Evolutionary conservation across 1,140 invertebrate genomes (phyloP).

Genomic region (Drosophila micromelanica): DNA sequence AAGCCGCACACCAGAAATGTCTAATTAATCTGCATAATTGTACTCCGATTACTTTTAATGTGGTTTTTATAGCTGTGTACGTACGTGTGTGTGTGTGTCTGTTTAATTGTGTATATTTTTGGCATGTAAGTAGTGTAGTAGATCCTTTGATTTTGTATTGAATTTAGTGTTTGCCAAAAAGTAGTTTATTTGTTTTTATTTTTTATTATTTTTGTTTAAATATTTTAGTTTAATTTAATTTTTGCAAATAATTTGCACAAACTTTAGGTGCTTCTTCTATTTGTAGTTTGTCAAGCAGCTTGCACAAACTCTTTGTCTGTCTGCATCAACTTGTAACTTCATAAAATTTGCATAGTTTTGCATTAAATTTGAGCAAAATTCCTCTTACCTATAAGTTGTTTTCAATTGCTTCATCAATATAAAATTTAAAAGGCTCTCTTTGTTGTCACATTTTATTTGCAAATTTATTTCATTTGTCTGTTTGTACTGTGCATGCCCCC

Average conservation of each 20-base stretch:
- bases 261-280: background rate
- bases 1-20: conserved; percentile 4
- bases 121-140: conserved; percentile 20
- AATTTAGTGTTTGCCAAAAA: background rate
- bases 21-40: conserved; percentile 34
- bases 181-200: too few species aligned
- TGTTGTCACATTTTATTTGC: conserved; percentile 39
- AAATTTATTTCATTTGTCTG: conserved; percentile 35
- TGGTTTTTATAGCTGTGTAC: conserved; percentile 19
- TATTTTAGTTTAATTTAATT: too few species aligned
- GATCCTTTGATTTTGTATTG: conserved; percentile 1
- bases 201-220: too few species aligned
- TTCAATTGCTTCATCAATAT: conserved; percentile 9
- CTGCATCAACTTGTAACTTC: background rate
- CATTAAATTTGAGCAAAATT: background rate
- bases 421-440: background rate
- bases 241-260: too few species aligned
- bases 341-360: too few species aligned
- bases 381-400: background rate
- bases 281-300: background rate
- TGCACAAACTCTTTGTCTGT: too few species aligned
- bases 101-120: conserved; percentile 27
- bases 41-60: conserved; percentile 32
- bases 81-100: conserved; percentile 14
- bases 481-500: conserved; percentile 17